Evolutionary conservation across 2,888 invertebrate species (phyloP), one percentile per base, ranked within the genome.

Genomic region (Acrobasis suavella): DNA sequence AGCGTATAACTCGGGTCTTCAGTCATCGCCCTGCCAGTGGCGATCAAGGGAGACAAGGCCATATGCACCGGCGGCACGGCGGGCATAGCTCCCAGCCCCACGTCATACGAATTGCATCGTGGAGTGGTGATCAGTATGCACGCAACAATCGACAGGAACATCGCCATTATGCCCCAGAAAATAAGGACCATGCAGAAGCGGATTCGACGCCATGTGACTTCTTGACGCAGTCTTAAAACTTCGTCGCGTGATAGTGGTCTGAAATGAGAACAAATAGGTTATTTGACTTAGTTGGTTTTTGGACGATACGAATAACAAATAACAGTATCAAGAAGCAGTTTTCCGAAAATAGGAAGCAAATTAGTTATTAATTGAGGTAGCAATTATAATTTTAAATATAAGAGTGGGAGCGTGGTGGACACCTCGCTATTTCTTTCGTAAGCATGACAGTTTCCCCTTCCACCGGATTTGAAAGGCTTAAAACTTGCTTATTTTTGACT

Each of bases 241-340:
- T 94, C 94, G 64, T 93, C 93, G 39, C 84, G 71, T 9, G 87
- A 87, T n/a, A 94, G 74, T 2, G 85, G 76, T 64, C 89, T 89
- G 85, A 8, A 81, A 83, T 46, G 8, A 51, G 9, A 39, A 58
- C 7, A n/a, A n/a, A n/a, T n/a, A n/a, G n/a, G n/a, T n/a, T n/a
- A n/a, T n/a, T n/a, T n/a, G n/a, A n/a, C n/a, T n/a, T n/a, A n/a
- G n/a, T n/a, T n/a, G n/a, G n/a, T n/a, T n/a, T n/a, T n/a, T n/a
- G n/a, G n/a, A n/a, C n/a, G n/a, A n/a, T n/a, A n/a, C n/a, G n/a
- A n/a, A n/a, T n/a, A n/a, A n/a, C n/a, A n/a, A n/a, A n/a, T n/a
- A n/a, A n/a, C n/a, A n/a, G n/a, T n/a, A n/a, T n/a, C n/a, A n/a
- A n/a, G n/a, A n/a, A n/a, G n/a, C n/a, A n/a, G n/a, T n/a, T n/a